Conservation (phyloP, 2,888 invertebrate species). For the Cinara cedri region DNA sequence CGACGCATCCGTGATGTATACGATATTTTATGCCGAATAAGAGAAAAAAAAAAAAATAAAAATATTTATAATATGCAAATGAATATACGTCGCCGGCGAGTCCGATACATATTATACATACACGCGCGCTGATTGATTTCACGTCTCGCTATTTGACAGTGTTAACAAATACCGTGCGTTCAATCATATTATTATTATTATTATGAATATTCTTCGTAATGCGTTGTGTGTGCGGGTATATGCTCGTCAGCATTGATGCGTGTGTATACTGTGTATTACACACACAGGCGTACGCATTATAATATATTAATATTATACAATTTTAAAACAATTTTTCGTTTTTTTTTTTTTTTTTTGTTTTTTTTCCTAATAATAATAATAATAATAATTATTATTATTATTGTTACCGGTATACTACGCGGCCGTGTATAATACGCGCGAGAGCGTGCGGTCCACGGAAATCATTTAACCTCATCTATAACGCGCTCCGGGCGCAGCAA, state of each 20-base stretch:
- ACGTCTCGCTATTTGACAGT: conserved; percentile 35
- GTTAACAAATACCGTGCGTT: conserved; percentile 48
- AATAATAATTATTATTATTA: not conserved
- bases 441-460: not conserved
- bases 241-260: too few relatives aligned
- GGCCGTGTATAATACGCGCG: not conserved
- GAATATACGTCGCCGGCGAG: not conserved
- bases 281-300: too few relatives aligned
- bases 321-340: too few relatives aligned
- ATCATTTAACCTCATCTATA: conserved; percentile 42
- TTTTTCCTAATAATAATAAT: conserved; percentile 9
- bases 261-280: too few relatives aligned
- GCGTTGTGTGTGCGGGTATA: too few relatives aligned
- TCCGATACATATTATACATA: too few relatives aligned
- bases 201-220: too few relatives aligned
- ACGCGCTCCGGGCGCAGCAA: conserved; percentile 28
- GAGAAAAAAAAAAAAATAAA: not conserved
- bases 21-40: not conserved
- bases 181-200: conserved; percentile 42
- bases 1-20: too few relatives aligned
- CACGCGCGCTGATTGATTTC: conserved; percentile 46
- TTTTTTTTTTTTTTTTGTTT: too few relatives aligned
- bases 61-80: conserved; percentile 21
- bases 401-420: conserved; percentile 26
- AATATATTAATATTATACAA: too few relatives aligned